A percentile compares a stretch with the other conserved stretches of the same genome.
Evolutionary conservation across 2,888 invertebrate genomes (phyloP).

Genomic region (Galerucella nymphaeae): DNA sequence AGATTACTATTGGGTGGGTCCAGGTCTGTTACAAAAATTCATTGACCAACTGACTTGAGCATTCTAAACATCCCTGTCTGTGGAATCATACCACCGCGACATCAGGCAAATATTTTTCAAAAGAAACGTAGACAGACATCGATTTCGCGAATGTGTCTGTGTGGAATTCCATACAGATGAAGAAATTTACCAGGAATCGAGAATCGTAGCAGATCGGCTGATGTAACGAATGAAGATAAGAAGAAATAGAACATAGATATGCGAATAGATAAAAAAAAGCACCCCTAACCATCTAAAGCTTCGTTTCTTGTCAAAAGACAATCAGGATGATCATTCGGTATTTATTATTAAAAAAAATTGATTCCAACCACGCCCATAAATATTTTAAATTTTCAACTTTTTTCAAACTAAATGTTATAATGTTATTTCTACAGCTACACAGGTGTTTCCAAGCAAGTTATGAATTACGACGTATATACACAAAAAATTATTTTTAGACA

Average conservation of each 20-base stretch:
- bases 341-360: too few species aligned
- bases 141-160: constrained; percentile 2
- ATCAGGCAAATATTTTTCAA: constrained; percentile 8
- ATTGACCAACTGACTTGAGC: background rate
- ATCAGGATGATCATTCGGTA: too few species aligned
- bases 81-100: constrained; percentile 13
- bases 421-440: background rate
- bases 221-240: background rate
- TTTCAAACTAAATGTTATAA: constrained; percentile 10
- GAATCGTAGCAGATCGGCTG: background rate
- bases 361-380: too few species aligned
- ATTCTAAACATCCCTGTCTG: constrained; percentile 16
- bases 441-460: constrained; percentile 16
- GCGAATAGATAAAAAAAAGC: too few species aligned
- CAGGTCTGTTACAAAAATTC: constrained; percentile 7
- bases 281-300: too few species aligned
- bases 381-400: background rate
- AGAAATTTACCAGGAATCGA: constrained; percentile 1
- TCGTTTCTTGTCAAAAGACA: too few species aligned
- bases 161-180: background rate
- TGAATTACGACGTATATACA: constrained; percentile 7
- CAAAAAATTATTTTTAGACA: constrained; percentile 21
- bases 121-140: background rate
- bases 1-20: background rate
- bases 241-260: background rate